Base-by-base conservation (phyloP, 2,797 vertebrate genomes). In the Rhinogobio ventralis region DNA sequence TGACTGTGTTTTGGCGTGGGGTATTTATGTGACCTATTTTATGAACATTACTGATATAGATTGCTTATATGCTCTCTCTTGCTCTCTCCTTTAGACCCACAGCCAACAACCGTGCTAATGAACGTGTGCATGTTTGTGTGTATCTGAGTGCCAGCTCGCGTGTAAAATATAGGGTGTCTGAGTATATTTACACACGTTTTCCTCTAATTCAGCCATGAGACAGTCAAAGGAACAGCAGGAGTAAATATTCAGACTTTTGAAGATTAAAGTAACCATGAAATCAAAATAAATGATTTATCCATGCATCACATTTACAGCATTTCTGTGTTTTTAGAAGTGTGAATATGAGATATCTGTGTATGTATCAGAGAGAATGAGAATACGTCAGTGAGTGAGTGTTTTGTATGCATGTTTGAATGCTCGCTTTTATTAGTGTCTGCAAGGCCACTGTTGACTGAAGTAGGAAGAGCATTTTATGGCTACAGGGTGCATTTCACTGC, bases 21-120 rank as follows among this genome's bases (percentile, higher is more conserved):
- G 45, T 82, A 85, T 88, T 84, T 76, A 84, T 86, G 67, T 73
- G 72, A 76, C 73, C 76, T 87, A 62, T 83, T 88, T 88, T 60
- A 67, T 76, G 79, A 88, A 81, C 81, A 82, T 67, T 62, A 55
- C 83, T 51, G 79, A 77, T 77, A 53, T 82, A 60, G 62, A 84
- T 80, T 82, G 25, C 75, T 66, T 76, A n/a, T 79, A 60, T 73
- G 30, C 78, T 84, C 53, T 55, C 51, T 82, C 67, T 77, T 33
- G 19, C 33, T 82, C 28, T 62, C 77, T 75, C 69, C 15, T 25
- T 25, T 36, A 72, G 78, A 81, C 19, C 28, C 33, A 76, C 57
- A 82, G 36, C 28, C 51, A 68, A 79, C 68, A 80, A 55, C 74
- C 76, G 7, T n/a, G 6, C 74, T 66, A 78, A 51, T 81, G 45